phyloP scores from a whole-genome alignment of 1,140 invertebrate species.

The Zaprionus camerounensis region DNA sequence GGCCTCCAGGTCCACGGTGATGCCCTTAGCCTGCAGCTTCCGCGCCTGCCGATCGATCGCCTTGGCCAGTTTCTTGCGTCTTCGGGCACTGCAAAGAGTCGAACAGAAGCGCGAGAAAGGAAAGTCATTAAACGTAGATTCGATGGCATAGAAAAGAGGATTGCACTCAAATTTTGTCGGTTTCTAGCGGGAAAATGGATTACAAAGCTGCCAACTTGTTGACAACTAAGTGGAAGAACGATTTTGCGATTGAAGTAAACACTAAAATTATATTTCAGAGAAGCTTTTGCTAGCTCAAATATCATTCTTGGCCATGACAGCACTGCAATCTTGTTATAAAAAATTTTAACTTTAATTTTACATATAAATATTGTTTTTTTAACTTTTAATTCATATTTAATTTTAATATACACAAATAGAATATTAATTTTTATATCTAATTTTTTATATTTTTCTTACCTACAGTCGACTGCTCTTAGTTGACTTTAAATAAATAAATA shows the following conservation, averaged over 20 bases:
- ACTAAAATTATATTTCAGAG: too few species aligned
- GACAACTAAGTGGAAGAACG: not conserved
- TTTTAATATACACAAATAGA: too few species aligned
- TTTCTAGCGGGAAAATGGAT: not conserved
- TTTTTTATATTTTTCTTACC: too few species aligned
- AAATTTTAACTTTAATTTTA: too few species aligned
- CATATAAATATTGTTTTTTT: too few species aligned
- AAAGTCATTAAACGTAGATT: not conserved
- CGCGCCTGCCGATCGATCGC: slow-evolving; percentile 95
- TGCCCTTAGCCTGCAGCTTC: slow-evolving; percentile 95
- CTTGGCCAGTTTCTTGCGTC: slow-evolving; percentile 96
- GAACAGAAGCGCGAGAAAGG: not conserved
- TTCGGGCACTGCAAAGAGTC: slow-evolving; percentile 87
- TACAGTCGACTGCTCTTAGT: too few species aligned
- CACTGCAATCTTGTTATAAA: too few species aligned
- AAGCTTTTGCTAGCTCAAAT: too few species aligned
- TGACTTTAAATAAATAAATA: too few species aligned
- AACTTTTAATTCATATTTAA: too few species aligned
- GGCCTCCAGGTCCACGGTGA: slow-evolving; percentile 93
- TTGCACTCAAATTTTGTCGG: not conserved
- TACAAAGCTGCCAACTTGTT: not conserved
- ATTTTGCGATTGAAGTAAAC: too few species aligned
- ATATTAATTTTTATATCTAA: too few species aligned
- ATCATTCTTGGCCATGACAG: not conserved
- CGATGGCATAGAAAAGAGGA: not conserved